Base-by-base conservation (phyloP, 2,797 vertebrate genomes). In the Neosilurus hyrtlii region DNA sequence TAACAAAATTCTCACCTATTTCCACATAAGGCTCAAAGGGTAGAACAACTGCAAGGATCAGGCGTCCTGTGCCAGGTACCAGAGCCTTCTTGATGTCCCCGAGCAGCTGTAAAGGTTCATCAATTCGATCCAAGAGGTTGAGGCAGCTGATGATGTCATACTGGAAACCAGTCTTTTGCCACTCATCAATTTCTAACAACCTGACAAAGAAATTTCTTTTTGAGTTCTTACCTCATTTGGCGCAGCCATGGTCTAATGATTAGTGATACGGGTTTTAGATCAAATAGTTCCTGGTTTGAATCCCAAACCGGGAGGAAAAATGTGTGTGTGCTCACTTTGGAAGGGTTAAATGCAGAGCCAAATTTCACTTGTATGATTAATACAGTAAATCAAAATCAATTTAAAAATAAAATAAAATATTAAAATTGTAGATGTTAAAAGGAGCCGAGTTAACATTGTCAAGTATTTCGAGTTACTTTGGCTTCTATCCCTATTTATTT, bases 1-100 rank as follows among this genome's bases (percentile, higher is more conserved):
- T 7, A 11, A 35, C 0, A 74, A 6, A 5, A 2, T 89, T 57
- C 97, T 94, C 90, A 99, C 98, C 96, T 74, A 96, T 93, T 94
- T 99, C 98, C 88, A 99, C 95, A n/a, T 96, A 99, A 0, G 98
- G 97, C 87, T 99, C 95, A 89, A 99, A 99, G 4, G 98, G 98
- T 83, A 99, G 91, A 83, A 99, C 98, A 1, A 95, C 91, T 0
- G 98, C 98, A 77, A 99, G 91, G 85, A 99, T 88, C 83, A 99
- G 94, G 77, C 97, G 93, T 87, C 98, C 98, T 15, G 95, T 94
- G 62, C 91, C 93, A 9, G 97, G 97, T 85, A 97, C 95, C 79
- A 99, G 93, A 0, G 97, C 94, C 35, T 89, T 93, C 87, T 90
- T 94, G 88, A 99, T 98, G 90, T 97, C 96, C 88, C 87, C 93